Percentiles rank a stretch among this genome's conserved stretches.
Evolutionary conservation across 2,888 invertebrate genomes (phyloP).

Genomic region (Dendrolimus pini): DNA sequence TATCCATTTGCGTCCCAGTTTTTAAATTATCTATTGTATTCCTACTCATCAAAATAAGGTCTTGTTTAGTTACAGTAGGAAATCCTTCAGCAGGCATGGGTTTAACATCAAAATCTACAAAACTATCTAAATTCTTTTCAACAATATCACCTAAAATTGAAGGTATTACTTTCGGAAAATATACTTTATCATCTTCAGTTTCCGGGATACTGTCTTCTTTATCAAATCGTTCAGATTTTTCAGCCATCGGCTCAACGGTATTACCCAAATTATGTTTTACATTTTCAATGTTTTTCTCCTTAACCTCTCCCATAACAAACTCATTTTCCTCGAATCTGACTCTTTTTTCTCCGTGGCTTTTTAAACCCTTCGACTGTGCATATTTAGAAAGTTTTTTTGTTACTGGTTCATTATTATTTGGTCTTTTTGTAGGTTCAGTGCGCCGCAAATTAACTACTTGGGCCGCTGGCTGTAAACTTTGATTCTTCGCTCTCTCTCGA

Average conservation of each 20-base stretch:
- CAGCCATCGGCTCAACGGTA: background rate
- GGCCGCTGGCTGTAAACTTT: constrained; percentile 78
- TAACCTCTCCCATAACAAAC: constrained; percentile 40
- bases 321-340: constrained; percentile 33
- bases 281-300: constrained; percentile 44
- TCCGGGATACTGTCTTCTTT: constrained; percentile 14
- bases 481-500: constrained; percentile 69
- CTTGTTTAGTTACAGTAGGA: constrained; percentile 62
- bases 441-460: constrained; percentile 69
- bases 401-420: constrained; percentile 17
- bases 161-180: constrained; percentile 61
- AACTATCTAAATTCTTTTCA: constrained; percentile 58
- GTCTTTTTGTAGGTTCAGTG: constrained; percentile 35
- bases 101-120: constrained; percentile 25
- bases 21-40: constrained; percentile 73
- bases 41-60: constrained; percentile 35
- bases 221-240: background rate
- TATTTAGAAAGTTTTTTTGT: constrained; percentile 56
- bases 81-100: constrained; percentile 62
- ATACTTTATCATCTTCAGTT: constrained; percentile 55
- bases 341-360: constrained; percentile 53
- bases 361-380: constrained; percentile 53
- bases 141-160: constrained; percentile 73
- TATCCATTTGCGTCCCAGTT: constrained; percentile 45
- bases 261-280: background rate